phyloP scores from a whole-genome alignment of 1,140 invertebrate genomes.

The Drosophila pseudoobscura region DNA sequence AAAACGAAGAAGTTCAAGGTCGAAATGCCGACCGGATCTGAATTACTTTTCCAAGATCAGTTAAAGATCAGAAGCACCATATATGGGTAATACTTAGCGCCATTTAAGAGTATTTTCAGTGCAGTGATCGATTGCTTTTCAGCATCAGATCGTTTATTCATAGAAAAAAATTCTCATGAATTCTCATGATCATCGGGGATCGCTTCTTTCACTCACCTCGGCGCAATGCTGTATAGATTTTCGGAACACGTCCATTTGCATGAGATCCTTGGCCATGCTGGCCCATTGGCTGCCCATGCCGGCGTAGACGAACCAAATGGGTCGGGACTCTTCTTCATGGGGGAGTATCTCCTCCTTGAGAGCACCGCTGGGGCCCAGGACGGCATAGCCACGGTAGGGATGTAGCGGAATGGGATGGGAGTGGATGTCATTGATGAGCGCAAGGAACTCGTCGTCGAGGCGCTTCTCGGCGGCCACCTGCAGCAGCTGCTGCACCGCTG shows the following conservation, averaged over 20 bases:
- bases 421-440: slow-evolving; percentile 90
- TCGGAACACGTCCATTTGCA: slow-evolving; percentile 91
- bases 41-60: no score
- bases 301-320: slow-evolving; percentile 97
- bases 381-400: slow-evolving; percentile 89
- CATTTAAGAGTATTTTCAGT: no score
- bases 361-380: slow-evolving; percentile 85
- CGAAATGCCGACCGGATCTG: no score
- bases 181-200: no score
- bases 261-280: slow-evolving; percentile 94
- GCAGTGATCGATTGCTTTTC: no score
- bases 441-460: slow-evolving; percentile 90
- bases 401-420: slow-evolving; percentile 88
- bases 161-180: no score
- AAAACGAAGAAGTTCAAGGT: no score
- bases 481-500: slow-evolving; percentile 89
- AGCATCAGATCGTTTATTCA: no score
- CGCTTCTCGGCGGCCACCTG: slow-evolving; percentile 86
- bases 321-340: slow-evolving; percentile 86
- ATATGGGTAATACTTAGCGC: no score
- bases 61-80: no score
- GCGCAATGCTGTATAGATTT: slow-evolving; percentile 90
- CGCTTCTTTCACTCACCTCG: slow-evolving; percentile 71
- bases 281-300: slow-evolving; percentile 99
- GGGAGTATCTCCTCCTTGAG: slow-evolving; percentile 77